These are phyloP conservation scores for Stramonita haemastoma DNA, from an alignment of 2,888 invertebrate species.

Conservation along the genomic window DNA sequence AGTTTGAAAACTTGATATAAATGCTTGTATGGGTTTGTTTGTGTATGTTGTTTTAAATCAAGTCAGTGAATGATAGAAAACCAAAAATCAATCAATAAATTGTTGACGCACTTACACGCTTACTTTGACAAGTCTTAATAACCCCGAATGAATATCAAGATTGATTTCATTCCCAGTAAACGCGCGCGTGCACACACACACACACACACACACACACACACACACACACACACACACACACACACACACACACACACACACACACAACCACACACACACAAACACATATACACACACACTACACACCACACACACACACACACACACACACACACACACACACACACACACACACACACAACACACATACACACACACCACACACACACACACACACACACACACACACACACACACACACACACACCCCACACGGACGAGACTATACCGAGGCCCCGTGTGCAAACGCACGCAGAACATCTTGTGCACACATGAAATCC, in stretches of 20 bases:
- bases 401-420: too few species aligned
- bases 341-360: too few species aligned
- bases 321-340: not conserved
- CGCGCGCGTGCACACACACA: not conserved
- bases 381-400: not conserved
- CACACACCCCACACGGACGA: too few species aligned
- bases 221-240: slow-evolving; percentile 14
- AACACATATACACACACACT: not conserved
- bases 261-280: not conserved
- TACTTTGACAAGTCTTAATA: too few species aligned
- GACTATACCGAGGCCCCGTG: too few species aligned
- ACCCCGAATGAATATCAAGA: not conserved
- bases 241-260: not conserved
- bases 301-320: slow-evolving; percentile 17
- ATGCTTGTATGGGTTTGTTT: too few species aligned
- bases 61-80: not conserved
- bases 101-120: not conserved
- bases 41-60: too few species aligned
- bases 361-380: not conserved
- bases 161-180: not conserved
- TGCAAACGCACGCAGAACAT: too few species aligned
- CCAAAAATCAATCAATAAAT: not conserved
- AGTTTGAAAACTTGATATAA: too few species aligned
- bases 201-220: slow-evolving; percentile 30
- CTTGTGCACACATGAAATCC: too few species aligned